A percentile compares a stretch with the other conserved stretches of the same genome.
Conservation (phyloP, 2,797 vertebrate genomes). For the Coracias cyanogaster region DNA sequence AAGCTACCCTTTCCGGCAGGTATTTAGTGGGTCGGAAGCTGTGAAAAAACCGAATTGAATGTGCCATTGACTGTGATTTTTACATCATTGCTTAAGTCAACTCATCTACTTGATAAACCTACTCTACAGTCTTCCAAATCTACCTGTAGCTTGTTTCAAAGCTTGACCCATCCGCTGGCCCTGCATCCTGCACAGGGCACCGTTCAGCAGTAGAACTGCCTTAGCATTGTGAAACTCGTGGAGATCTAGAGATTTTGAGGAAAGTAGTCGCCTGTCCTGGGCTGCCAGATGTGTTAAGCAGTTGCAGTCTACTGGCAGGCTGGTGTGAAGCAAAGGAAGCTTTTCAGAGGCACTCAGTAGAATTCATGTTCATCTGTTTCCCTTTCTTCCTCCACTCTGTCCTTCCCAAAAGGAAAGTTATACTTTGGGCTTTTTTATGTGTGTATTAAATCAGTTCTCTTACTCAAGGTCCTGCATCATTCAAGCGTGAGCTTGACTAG, state of each 20-base stretch:
- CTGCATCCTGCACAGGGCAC: accelerated
- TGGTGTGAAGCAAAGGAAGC: neutral
- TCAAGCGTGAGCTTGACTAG: neutral
- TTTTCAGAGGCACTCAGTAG: neutral
- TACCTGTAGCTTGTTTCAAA: neutral
- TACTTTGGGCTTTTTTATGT: neutral
- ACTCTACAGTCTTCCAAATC: neutral
- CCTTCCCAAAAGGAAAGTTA: neutral
- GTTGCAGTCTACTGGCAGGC: neutral
- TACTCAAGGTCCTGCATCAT: accelerated
- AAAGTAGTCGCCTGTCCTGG: neutral
- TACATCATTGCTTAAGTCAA: neutral
- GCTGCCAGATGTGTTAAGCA: neutral
- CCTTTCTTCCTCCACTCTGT: neutral
- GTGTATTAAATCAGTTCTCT: neutral
- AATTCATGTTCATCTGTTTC: neutral
- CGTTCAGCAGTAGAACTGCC: accelerated
- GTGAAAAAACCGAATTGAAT: neutral
- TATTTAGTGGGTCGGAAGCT: neutral
- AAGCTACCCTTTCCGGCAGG: accelerated
- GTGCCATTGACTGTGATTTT: neutral
- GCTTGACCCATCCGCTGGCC: neutral
- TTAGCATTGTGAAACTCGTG: accelerated
- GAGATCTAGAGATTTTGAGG: neutral
- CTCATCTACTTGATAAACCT: neutral